Evolutionary conservation across 2,888 invertebrate species (phyloP).

Genomic region (Caenorhabditis sinica): DNA sequence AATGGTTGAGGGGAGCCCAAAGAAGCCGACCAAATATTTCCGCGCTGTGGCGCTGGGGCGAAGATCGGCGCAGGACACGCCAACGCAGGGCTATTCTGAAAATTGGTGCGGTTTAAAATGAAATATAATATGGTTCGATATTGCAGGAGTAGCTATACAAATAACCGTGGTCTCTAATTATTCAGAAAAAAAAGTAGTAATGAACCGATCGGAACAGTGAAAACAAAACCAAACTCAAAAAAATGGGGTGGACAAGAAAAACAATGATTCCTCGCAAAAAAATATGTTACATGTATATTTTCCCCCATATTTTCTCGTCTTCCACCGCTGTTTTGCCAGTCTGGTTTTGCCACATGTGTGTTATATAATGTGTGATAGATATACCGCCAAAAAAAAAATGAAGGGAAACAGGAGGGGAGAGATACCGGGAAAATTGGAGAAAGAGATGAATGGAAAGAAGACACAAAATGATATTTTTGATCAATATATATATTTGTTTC

Average conservation of each 20-base stretch:
- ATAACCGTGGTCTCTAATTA: not conserved
- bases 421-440: no score
- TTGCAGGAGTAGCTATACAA: not conserved
- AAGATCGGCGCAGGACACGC: constrained; percentile 74
- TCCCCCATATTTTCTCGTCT: not conserved
- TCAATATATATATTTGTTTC: constrained; percentile 28
- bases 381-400: constrained; percentile 10
- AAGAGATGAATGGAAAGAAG: constrained; percentile 16
- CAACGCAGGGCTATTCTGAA: constrained; percentile 75
- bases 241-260: not conserved
- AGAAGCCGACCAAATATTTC: constrained; percentile 65
- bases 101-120: not conserved
- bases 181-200: not conserved
- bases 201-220: not conserved
- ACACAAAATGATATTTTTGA: constrained; percentile 17
- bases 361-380: constrained; percentile 30
- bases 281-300: constrained; percentile 27
- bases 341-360: constrained; percentile 32
- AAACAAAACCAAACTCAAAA: not conserved
- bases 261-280: not conserved
- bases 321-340: constrained; percentile 34
- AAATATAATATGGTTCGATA: not conserved
- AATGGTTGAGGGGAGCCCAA: constrained; percentile 65
- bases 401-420: constrained; percentile 10
- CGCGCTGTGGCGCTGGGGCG: constrained; percentile 69